These are phyloP conservation scores for Papilio helenus DNA, from an alignment of 1,140 invertebrate species.

Conservation along the genomic window DNA sequence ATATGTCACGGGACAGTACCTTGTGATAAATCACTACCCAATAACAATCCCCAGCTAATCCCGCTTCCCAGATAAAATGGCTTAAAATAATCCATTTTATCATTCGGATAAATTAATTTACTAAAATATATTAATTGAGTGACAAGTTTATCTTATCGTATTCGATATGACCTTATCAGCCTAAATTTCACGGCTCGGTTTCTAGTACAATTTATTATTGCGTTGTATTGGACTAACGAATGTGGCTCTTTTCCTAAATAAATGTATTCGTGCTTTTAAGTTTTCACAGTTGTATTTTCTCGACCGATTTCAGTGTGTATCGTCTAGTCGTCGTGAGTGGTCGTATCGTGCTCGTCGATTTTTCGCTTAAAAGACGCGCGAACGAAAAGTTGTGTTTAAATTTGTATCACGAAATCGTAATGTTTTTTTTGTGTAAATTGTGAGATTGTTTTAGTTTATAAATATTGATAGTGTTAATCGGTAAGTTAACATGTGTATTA, in stretches of 20 bases:
- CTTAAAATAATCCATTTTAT: constrained; percentile 60
- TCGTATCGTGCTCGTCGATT: neutral
- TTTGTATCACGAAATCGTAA: neutral
- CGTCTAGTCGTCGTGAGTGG: constrained; percentile 1
- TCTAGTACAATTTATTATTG: neutral
- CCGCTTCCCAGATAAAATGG: constrained; percentile 48
- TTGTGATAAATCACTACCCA: constrained; percentile 30
- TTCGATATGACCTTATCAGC: constrained; percentile 44
- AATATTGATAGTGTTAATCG: neutral
- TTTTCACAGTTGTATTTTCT: constrained; percentile 10
- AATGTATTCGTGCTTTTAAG: constrained; percentile 21
- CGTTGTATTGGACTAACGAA: neutral
- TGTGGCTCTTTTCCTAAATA: neutral
- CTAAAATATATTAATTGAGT: constrained; percentile 67
- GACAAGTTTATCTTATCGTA: constrained; percentile 57
- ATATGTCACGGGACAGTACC: constrained; percentile 18
- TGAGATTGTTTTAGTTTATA: constrained; percentile 1
- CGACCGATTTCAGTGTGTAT: constrained; percentile 37
- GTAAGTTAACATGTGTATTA: neutral
- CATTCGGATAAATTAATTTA: constrained; percentile 61
- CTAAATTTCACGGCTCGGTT: constrained; percentile 35
- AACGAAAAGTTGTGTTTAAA: constrained; percentile 3
- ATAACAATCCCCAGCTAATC: constrained; percentile 9
- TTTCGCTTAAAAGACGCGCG: constrained; percentile 7
- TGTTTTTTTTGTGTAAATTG: neutral